phyloP scores from a whole-genome alignment of 2,797 vertebrate genomes.

The Tenualosa thibaudeaui region DNA sequence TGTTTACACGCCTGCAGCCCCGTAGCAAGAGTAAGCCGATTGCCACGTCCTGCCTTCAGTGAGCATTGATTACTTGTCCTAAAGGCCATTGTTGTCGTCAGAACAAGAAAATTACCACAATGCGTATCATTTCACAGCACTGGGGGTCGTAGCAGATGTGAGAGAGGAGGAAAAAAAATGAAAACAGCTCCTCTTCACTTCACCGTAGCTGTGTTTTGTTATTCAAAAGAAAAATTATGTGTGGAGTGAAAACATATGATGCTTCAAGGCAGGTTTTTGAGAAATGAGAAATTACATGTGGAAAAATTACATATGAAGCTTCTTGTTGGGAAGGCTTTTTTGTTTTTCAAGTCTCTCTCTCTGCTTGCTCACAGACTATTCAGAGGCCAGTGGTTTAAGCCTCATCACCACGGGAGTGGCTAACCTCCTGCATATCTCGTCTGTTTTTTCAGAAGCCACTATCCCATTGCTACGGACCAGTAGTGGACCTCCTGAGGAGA shows the following conservation, averaged over 20 bases:
- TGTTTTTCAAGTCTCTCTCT: neutral
- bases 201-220: neutral
- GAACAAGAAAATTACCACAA: conserved; percentile 14
- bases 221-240: neutral
- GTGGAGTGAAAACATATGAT: neutral
- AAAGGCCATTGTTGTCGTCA: neutral
- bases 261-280: neutral
- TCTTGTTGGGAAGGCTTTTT: neutral
- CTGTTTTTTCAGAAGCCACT: neutral
- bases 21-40: neutral
- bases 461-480: neutral
- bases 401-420: neutral
- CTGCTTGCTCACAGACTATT: neutral
- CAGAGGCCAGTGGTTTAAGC: neutral
- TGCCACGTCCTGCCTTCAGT: conserved; percentile 12
- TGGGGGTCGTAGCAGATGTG: neutral
- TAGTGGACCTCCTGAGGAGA: neutral
- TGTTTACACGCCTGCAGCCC: conserved; percentile 14
- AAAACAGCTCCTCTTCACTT: neutral
- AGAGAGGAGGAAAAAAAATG: neutral
- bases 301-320: neutral
- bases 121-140: conserved; percentile 5
- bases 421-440: neutral
- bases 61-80: conserved; percentile 22
- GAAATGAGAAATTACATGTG: neutral